Conservation (phyloP, 2,888 invertebrate species). For the Octodonta nipae region DNA sequence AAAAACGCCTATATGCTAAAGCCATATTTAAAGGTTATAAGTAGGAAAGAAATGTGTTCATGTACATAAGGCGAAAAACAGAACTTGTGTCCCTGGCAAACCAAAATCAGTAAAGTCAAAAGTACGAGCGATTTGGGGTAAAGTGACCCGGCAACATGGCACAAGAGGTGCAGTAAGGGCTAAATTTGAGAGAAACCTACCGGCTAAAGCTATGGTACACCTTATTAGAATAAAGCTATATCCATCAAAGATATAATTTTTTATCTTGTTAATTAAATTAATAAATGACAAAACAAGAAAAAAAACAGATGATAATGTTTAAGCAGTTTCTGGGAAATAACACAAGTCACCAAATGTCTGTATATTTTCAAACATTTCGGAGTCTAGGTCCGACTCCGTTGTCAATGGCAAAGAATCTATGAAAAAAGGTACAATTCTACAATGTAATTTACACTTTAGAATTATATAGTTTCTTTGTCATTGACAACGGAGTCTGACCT, state of each 20-base stretch:
- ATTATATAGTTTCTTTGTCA: too few relatives aligned
- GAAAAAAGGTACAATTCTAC: too few relatives aligned
- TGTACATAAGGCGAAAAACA: slow-evolving; percentile 90
- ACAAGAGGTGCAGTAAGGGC: slow-evolving; percentile 91
- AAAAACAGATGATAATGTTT: too few relatives aligned
- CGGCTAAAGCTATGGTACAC: slow-evolving; percentile 95
- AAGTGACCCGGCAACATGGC: slow-evolving; percentile 92
- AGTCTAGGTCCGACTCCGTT: too few relatives aligned
- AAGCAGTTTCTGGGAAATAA: too few relatives aligned
- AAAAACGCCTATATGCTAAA: slow-evolving; percentile 68
- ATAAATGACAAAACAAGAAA: too few relatives aligned
- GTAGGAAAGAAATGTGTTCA: slow-evolving; percentile 94
- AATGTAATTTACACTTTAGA: too few relatives aligned
- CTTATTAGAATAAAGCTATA: slow-evolving; percentile 90
- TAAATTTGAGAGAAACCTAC: slow-evolving; percentile 92
- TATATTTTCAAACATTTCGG: too few relatives aligned
- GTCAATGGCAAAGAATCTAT: too few relatives aligned
- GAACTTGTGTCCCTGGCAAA: slow-evolving; percentile 73
- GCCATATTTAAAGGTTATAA: slow-evolving; percentile 93
- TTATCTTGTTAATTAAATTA: slow-evolving; percentile 5
- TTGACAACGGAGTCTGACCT: too few relatives aligned
- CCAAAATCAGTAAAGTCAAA: slow-evolving; percentile 73
- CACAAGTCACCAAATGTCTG: too few relatives aligned
- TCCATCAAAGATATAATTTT: slow-evolving; percentile 60
- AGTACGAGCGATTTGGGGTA: slow-evolving; percentile 95